Conservation (phyloP, 2,888 invertebrate genomes). For the Drosophila mettleri region DNA sequence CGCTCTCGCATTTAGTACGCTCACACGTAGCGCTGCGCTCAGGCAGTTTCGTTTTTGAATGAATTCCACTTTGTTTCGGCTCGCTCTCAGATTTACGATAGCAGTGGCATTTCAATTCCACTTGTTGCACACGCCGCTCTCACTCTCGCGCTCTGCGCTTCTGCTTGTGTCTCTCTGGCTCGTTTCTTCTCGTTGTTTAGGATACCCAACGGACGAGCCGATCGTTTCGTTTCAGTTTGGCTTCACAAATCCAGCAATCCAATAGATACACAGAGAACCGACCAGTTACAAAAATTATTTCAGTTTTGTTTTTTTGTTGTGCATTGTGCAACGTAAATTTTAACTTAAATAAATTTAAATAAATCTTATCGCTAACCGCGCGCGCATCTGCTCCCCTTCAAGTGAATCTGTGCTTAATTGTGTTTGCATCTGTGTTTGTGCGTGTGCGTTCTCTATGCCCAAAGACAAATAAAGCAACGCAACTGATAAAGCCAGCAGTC, state of each 20-base stretch:
- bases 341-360: constrained; percentile 61
- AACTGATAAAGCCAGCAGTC: constrained; percentile 34
- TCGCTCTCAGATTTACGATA: constrained; percentile 56
- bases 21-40: constrained; percentile 28
- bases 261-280: constrained; percentile 82
- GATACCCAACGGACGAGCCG: constrained; percentile 77
- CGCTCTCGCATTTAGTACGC: constrained; percentile 27
- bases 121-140: constrained; percentile 55
- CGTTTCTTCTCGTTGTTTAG: constrained; percentile 78
- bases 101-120: constrained; percentile 54
- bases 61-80: constrained; percentile 74
- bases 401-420: background rate
- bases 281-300: constrained; percentile 51
- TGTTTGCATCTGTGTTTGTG: constrained; percentile 1
- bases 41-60: constrained; percentile 72
- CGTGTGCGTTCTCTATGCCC: constrained; percentile 17
- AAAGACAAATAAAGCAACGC: constrained; percentile 28
- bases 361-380: constrained; percentile 41
- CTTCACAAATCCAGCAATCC: constrained; percentile 82
- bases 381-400: background rate
- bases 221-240: constrained; percentile 84
- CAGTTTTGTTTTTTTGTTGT: constrained; percentile 59
- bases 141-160: constrained; percentile 26
- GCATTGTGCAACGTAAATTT: constrained; percentile 52
- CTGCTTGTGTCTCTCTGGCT: constrained; percentile 53